Base-by-base conservation (phyloP, 2,797 vertebrate genomes). In the Smutsia gigantea region DNA sequence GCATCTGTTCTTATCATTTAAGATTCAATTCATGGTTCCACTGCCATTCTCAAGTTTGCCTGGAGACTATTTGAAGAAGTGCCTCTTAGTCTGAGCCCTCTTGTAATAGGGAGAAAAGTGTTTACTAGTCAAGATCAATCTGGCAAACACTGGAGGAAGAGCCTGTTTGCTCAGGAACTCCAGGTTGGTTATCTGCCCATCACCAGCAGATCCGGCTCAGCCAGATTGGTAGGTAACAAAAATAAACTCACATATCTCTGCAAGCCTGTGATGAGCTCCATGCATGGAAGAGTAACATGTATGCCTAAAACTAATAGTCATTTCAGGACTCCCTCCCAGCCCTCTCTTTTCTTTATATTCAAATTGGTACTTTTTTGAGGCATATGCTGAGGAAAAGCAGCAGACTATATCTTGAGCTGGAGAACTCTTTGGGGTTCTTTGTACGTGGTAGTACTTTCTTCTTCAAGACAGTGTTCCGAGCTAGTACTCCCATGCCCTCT, bases 221-320 rank as follows among this genome's bases (percentile, higher is more conserved):
- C 72, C 68, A 23, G 59, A 23, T 3, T 21, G 17, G 17, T 15
- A 27, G 71, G n/a, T n/a, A n/a, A n/a, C 68, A 61, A 46, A 77
- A 66, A 19, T 29, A 49, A 94, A 87, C 5, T 49, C n/a, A 0
- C 42, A 0, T 4, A 5, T 42, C n/a, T 61, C 74, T 4, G 7
- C 15, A 29, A 71, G 53, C 34, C 53, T 79, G n/a, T 7, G 13
- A 75, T 69, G 64, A 61, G 37, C 34, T n/a, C 25, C 0, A 4
- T 9, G 12, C 39, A 31, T 2, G 1, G 2, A 3, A 10, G 34
- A n/a, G n/a, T 25, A 3, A 0, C 0, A 0, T 46, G 18, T 2
- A 1, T 57, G 81, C 61, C 93, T 61, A 2, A 57, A 53, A 69
- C 2, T 46, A 46, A 2, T 31, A 10, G 21, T 82, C 61, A 0